A percentile compares a stretch with the other conserved stretches of the same genome.
Conservation (phyloP, 2,797 vertebrate species). For the Serranus cabrilla region DNA sequence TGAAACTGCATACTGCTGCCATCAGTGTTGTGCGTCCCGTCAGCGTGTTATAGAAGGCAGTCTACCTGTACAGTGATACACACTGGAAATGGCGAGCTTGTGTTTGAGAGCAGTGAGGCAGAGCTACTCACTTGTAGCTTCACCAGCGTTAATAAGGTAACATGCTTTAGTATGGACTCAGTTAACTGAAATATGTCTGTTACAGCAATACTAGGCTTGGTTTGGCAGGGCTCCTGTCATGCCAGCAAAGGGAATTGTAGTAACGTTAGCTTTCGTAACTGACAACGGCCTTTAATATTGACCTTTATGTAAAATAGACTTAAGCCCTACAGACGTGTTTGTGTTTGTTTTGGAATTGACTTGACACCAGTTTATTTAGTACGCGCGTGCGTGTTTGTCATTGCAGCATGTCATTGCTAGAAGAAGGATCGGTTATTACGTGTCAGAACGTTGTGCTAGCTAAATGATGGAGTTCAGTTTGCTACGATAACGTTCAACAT, state of each 20-base stretch:
- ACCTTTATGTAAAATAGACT: constrained; percentile 13
- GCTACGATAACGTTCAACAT: no score
- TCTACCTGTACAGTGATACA: neutral
- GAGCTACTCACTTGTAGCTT: constrained; percentile 75
- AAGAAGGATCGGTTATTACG: constrained; percentile 40
- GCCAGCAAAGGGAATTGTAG: neutral
- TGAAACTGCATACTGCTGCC: rapidly evolving
- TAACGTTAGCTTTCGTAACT: constrained; percentile 24
- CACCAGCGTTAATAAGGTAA: constrained; percentile 75
- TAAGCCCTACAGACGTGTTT: neutral
- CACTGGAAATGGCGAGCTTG: constrained; percentile 81
- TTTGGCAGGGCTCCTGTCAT: neutral
- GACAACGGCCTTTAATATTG: neutral
- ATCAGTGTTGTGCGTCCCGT: neutral
- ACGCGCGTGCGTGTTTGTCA: neutral
- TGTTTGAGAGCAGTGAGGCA: constrained; percentile 78
- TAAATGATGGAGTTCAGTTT: no score
- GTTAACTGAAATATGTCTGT: neutral
- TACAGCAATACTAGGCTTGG: no score
- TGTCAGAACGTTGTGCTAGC: neutral
- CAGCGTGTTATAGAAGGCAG: constrained; percentile 66
- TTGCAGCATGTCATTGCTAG: neutral
- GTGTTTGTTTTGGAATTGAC: neutral
- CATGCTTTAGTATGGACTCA: no score
- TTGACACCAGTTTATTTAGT: rapidly evolving